Conservation (phyloP, 1,140 invertebrate genomes). For the Bursaphelenchus mucronatus region DNA sequence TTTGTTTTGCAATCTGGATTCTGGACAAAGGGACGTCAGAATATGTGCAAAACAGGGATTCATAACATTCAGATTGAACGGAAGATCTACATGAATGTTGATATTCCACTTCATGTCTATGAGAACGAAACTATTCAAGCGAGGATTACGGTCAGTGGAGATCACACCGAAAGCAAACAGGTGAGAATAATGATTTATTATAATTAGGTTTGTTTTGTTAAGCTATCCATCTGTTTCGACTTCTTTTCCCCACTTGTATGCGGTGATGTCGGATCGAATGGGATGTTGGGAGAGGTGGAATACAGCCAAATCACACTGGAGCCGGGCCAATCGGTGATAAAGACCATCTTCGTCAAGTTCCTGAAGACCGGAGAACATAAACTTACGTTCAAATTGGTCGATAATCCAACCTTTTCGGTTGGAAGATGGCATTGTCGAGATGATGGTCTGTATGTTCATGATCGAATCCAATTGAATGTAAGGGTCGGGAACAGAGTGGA, state of each 20-base stretch:
- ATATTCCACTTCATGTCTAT: constrained; percentile 37
- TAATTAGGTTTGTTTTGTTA: constrained; percentile 17
- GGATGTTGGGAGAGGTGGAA: constrained; percentile 24
- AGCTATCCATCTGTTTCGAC: constrained; percentile 38
- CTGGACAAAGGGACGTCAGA: constrained; percentile 28
- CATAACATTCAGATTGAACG: neutral
- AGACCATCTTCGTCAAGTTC: constrained; percentile 40
- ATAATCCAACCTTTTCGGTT: constrained; percentile 27
- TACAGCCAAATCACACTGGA: constrained; percentile 33
- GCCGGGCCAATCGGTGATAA: constrained; percentile 22
- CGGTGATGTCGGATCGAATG: constrained; percentile 40
- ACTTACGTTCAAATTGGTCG: constrained; percentile 36
- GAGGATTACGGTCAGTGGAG: constrained; percentile 36
- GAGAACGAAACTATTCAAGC: constrained; percentile 44
- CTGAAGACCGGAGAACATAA: constrained; percentile 32
- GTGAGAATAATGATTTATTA: neutral
- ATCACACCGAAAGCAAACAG: constrained; percentile 9
- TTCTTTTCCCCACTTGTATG: constrained; percentile 44
- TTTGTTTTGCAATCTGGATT: constrained; percentile 37
- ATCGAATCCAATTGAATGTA: constrained; percentile 29
- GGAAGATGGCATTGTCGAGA: constrained; percentile 39
- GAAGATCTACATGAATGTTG: constrained; percentile 45
- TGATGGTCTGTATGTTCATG: constrained; percentile 15
- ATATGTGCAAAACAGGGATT: constrained; percentile 24
- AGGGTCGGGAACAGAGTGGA: constrained; percentile 27